Evolutionary conservation across 2,797 vertebrate genomes (phyloP).

Genomic region (Coilia nasus): DNA sequence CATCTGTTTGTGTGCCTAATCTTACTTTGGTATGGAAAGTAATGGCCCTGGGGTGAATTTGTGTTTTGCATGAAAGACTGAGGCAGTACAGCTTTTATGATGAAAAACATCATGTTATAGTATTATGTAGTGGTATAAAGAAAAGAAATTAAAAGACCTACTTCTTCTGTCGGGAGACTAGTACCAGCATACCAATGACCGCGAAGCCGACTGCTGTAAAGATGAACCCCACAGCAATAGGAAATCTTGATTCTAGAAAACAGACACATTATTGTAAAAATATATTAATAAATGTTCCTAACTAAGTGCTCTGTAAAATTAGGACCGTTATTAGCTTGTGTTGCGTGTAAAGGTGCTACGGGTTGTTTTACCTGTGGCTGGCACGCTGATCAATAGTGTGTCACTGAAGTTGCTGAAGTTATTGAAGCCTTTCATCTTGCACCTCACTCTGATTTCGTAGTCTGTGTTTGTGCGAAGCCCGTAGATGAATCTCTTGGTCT

Average conservation of each 20-base stretch:
- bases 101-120: neutral
- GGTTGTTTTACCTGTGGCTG: conserved; percentile 64
- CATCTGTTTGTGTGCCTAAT: neutral
- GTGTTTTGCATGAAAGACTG: no score
- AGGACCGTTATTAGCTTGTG: neutral
- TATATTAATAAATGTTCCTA: neutral
- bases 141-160: conserved; percentile 59
- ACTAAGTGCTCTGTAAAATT: neutral
- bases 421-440: conserved; percentile 75
- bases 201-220: conserved; percentile 80
- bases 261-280: conserved; percentile 28
- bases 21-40: neutral
- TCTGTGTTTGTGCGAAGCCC: conserved; percentile 81
- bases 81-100: neutral
- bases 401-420: conserved; percentile 89
- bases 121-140: neutral
- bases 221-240: conserved; percentile 79
- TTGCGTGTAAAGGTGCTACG: neutral
- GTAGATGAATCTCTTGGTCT: conserved; percentile 79
- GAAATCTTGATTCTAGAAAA: conserved; percentile 80
- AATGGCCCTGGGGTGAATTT: neutral
- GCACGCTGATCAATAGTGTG: conserved; percentile 72
- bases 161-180: conserved; percentile 90
- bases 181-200: conserved; percentile 78
- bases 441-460: conserved; percentile 85